These are phyloP conservation scores for Sipunculus nudus DNA, from an alignment of 2,888 invertebrate species.

Conservation along the genomic window DNA sequence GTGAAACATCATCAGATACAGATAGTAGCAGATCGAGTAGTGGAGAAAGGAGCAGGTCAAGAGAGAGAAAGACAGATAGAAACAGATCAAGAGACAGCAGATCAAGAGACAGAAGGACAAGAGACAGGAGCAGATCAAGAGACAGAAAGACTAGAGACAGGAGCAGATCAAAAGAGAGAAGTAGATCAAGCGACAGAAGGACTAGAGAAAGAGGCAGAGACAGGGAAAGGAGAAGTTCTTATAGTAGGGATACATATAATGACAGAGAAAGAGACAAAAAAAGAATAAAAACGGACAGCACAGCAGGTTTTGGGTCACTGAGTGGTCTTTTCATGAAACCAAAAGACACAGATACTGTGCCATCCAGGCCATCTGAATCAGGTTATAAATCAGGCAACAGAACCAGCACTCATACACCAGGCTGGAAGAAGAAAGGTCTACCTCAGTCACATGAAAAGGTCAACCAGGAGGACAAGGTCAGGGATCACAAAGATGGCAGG, in stretches of 20 bases:
- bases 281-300: not conserved
- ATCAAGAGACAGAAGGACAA: not conserved
- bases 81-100: slow-evolving; percentile 7
- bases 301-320: too few species aligned
- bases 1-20: too few species aligned
- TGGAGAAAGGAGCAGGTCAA: slow-evolving; percentile 5
- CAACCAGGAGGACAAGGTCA: slow-evolving; percentile 20
- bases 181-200: not conserved
- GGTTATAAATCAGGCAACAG: not conserved
- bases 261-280: slow-evolving; percentile 5
- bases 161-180: slow-evolving; percentile 2
- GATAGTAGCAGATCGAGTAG: not conserved
- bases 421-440: slow-evolving; percentile 48
- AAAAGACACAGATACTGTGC: slow-evolving; percentile 4
- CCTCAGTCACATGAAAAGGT: too few species aligned
- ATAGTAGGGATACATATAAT: slow-evolving; percentile 7
- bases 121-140: not conserved
- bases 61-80: not conserved
- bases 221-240: slow-evolving; percentile 7
- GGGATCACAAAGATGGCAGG: too few species aligned
- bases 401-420: slow-evolving; percentile 22
- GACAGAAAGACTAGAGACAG: not conserved
- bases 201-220: not conserved
- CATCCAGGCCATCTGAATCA: not conserved
- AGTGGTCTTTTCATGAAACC: slow-evolving; percentile 21